phyloP scores from a whole-genome alignment of 2,888 invertebrate species.

The Tolmerus cingulatus region DNA sequence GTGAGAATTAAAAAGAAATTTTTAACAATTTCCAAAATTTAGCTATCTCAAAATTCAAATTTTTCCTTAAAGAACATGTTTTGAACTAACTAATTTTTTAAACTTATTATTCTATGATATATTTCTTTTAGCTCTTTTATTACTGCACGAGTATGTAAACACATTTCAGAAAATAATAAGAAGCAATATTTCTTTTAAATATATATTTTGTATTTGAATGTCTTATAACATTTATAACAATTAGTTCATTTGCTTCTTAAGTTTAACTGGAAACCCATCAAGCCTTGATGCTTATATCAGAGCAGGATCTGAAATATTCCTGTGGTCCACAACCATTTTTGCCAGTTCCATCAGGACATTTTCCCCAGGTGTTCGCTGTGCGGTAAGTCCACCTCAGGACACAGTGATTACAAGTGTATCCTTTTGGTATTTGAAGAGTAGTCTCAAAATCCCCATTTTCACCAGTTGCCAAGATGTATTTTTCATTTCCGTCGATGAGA shows the following conservation, averaged over 20 bases:
- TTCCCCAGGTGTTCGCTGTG: slow-evolving; percentile 56
- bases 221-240: not conserved
- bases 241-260: not conserved
- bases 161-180: not conserved
- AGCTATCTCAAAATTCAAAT: too few relatives aligned
- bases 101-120: too few relatives aligned
- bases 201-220: not conserved
- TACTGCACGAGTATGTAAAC: too few relatives aligned
- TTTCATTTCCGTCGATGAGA: slow-evolving; percentile 49
- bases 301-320: slow-evolving; percentile 62
- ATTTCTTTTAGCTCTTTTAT: too few relatives aligned
- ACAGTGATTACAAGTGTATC: slow-evolving; percentile 62
- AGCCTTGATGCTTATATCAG: slow-evolving; percentile 55
- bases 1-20: too few relatives aligned
- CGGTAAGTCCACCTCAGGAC: slow-evolving; percentile 65
- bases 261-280: not conserved
- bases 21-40: too few relatives aligned
- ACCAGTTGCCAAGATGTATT: slow-evolving; percentile 33
- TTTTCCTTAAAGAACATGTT: too few relatives aligned
- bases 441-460: slow-evolving; percentile 48
- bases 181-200: not conserved
- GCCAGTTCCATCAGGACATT: slow-evolving; percentile 55
- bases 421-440: slow-evolving; percentile 56
- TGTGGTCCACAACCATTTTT: slow-evolving; percentile 61
- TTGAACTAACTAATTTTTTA: too few relatives aligned